Evolutionary conservation across 2,888 invertebrate genomes (phyloP), one percentile per base, ranked within the genome.

Genomic region (Phasia obesa): DNA sequence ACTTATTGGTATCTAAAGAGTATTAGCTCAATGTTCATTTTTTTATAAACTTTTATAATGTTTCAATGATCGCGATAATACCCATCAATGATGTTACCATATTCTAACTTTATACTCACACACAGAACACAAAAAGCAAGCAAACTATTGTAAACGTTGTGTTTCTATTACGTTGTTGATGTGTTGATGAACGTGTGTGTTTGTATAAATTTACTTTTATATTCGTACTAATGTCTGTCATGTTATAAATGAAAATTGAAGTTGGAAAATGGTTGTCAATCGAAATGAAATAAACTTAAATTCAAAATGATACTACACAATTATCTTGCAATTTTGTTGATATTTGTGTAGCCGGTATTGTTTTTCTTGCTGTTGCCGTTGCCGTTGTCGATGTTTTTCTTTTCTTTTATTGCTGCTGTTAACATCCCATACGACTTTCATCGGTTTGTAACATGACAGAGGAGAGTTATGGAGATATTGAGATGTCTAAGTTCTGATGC

Each of bases 401-500:
- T 27, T 62, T 53, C 25, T 77, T 55, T 59, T 77, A 35, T 25
- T 77, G 60, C 55, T 77, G 47, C 55, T 44, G 27, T 31, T 78
- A n/a, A 75, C 76, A 82, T 74, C 42, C 67, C 49, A 35, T 69
- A 55, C 77, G 73, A 55, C 77, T 82, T 77, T 64, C 77, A 74
- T 77, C 49, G 49, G 64, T 70, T 51, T 76, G 21, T 44, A 27
- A 57, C 55, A 57, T 77, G 77, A 74, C 77, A 69, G 67, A 57
- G 77, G 53, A 69, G 74, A 78, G 77, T 77, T 78, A 74, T 82
- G 73, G 78, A 69, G 82, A 77, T 82, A 82, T 78, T 82, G 82
- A 82, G 73, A 74, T 82, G 82, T 82, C 82, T 77, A 82, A 82
- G 82, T 82, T 73, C 82, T 82, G 82, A 82, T 82, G 82, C 82